A percentile compares a stretch with the other conserved stretches of the same genome.
phyloP scores from a whole-genome alignment of 2,113 vertebrate species.

The Lontra canadensis region DNA sequence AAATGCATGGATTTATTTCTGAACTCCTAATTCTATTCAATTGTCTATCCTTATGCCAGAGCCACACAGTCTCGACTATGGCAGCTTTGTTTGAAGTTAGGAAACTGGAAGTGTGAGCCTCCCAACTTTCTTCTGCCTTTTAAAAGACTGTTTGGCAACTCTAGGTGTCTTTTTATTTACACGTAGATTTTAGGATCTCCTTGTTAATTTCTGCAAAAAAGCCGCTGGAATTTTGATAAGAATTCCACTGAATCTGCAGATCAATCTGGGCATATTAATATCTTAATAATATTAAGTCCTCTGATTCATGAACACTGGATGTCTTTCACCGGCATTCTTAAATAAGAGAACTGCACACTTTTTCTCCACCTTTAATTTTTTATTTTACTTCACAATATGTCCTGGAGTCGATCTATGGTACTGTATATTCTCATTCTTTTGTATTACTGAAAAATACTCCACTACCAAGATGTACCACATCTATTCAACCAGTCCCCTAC shows the following conservation, averaged over 20 bases:
- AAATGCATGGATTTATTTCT: background rate
- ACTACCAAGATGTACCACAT: background rate
- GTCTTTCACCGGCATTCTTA: constrained; percentile 18
- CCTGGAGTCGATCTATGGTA: background rate
- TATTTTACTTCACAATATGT: background rate
- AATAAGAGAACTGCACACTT: background rate
- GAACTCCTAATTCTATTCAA: background rate
- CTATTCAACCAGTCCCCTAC: background rate
- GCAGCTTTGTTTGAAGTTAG: background rate
- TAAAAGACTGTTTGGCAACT: background rate
- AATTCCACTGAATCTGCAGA: background rate
- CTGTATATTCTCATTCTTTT: background rate
- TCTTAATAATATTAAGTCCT: constrained; percentile 5
- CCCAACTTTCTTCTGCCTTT: background rate
- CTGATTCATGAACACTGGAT: background rate
- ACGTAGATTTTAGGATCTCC: background rate
- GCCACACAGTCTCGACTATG: background rate
- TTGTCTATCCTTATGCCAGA: background rate
- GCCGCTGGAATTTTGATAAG: background rate
- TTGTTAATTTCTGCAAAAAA: background rate
- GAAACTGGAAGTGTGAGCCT: background rate
- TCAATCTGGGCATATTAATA: background rate
- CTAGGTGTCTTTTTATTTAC: background rate
- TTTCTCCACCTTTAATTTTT: background rate
- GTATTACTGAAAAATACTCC: background rate